Evolutionary conservation across 2,888 invertebrate species (phyloP).

Genomic region (Cephus nigrinus): DNA sequence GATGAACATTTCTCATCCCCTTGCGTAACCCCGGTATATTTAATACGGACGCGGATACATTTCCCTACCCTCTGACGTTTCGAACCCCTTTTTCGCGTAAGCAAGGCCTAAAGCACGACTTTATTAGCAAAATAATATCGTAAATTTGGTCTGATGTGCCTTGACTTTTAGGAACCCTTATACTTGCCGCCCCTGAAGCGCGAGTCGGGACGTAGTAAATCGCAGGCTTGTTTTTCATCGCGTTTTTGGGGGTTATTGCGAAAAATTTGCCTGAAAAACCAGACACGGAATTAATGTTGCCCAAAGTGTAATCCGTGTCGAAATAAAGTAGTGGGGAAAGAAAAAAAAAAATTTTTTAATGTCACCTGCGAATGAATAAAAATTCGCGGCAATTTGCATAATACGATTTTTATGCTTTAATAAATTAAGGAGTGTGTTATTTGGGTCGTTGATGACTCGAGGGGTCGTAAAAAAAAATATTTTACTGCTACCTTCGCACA

Average conservation of each 20-base stretch:
- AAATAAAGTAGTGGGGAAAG: too few relatives aligned
- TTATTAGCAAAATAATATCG: not conserved
- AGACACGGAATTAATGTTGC: too few relatives aligned
- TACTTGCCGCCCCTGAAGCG: not conserved
- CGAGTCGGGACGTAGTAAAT: not conserved
- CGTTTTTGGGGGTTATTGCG: not conserved
- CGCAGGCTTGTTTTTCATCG: not conserved
- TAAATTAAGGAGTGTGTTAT: too few relatives aligned
- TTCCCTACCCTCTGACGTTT: not conserved
- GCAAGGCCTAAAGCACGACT: not conserved
- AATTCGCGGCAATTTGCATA: not conserved
- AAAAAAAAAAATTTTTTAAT: too few relatives aligned
- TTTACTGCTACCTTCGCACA: not conserved
- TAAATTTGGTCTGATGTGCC: not conserved
- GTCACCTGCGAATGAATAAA: not conserved
- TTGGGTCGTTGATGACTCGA: too few relatives aligned
- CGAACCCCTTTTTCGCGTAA: not conserved
- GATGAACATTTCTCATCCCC: not conserved
- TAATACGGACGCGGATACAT: not conserved
- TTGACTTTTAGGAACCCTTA: not conserved
- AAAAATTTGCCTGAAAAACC: not conserved
- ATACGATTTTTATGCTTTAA: too few relatives aligned
- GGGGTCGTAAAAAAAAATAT: not conserved
- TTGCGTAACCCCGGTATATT: not conserved
- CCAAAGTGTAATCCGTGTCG: too few relatives aligned